These are phyloP conservation scores for Oasisia sp. DNA, from an alignment of 2,888 invertebrate genomes.

Conservation along the genomic window DNA sequence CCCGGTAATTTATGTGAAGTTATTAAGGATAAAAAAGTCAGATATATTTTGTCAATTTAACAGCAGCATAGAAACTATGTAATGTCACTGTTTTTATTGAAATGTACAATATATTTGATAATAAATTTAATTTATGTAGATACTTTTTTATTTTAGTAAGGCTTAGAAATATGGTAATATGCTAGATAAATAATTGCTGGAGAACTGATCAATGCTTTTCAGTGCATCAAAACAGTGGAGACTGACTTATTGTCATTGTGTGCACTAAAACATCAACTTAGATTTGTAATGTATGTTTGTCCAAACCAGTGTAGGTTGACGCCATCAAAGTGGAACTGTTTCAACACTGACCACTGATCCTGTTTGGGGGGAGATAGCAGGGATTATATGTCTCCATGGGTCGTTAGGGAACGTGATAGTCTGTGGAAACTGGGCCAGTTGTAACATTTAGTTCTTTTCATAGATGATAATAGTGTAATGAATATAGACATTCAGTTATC, in stretches of 20 bases:
- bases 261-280: not conserved
- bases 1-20: too few species aligned
- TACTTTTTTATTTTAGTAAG: too few species aligned
- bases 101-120: too few species aligned
- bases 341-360: constrained; percentile 1
- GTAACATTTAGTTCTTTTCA: not conserved
- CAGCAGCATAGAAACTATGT: too few species aligned
- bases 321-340: not conserved
- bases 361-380: not conserved
- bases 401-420: not conserved
- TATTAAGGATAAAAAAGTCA: too few species aligned
- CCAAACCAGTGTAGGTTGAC: not conserved
- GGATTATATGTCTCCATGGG: not conserved
- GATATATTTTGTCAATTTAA: too few species aligned
- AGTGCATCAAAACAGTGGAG: not conserved
- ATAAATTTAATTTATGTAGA: too few species aligned
- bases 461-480: constrained; percentile 4
- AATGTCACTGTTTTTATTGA: too few species aligned
- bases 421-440: not conserved
- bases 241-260: not conserved
- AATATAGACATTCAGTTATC: not conserved
- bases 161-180: not conserved
- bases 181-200: not conserved
- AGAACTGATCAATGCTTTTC: not conserved
- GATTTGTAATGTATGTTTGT: not conserved